These are phyloP conservation scores for Sylvia borin DNA, from an alignment of 2,797 vertebrate genomes.

Conservation along the genomic window DNA sequence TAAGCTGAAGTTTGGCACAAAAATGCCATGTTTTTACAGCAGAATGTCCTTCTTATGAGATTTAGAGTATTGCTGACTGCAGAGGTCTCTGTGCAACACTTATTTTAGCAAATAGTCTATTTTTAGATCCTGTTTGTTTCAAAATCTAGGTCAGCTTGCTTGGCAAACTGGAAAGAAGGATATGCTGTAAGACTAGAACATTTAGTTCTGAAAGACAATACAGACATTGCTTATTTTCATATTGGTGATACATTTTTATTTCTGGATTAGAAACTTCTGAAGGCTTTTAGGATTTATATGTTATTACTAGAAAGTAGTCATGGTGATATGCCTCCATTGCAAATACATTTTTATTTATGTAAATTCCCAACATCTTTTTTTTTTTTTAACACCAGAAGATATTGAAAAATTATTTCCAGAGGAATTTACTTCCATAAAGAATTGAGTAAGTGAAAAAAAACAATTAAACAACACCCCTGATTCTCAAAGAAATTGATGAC, in stretches of 20 bases:
- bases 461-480: background rate
- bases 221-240: background rate
- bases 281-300: background rate
- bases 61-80: constrained; percentile 9
- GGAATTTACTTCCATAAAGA: background rate
- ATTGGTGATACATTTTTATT: background rate
- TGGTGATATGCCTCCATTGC: background rate
- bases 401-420: background rate
- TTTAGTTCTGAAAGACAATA: background rate
- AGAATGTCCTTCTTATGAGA: background rate
- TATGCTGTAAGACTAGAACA: background rate
- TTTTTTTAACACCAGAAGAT: background rate
- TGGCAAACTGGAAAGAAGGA: background rate
- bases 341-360: background rate
- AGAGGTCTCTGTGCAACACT: constrained; percentile 1
- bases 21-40: background rate
- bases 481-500: background rate
- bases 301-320: background rate
- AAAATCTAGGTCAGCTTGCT: constrained; percentile 63
- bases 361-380: background rate
- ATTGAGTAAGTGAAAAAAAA: background rate
- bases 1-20: background rate
- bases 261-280: background rate
- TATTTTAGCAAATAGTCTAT: constrained; percentile 46
- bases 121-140: constrained; percentile 52